Base-by-base conservation (phyloP, 2,797 vertebrate species). In the Eurystomus glaucurus region DNA sequence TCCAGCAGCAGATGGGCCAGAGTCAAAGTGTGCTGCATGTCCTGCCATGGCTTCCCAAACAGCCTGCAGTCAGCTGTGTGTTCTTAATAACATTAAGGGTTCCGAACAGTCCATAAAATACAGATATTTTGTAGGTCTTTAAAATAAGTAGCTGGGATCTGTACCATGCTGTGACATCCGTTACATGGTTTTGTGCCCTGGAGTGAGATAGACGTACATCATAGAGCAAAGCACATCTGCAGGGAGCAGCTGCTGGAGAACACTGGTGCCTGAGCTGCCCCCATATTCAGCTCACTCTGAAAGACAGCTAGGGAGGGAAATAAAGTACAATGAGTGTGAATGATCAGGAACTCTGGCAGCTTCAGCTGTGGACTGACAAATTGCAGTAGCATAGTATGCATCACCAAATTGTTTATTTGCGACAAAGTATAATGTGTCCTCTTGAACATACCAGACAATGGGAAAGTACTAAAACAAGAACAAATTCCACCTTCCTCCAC, bases 341-440 rank as follows among this genome's bases (percentile, higher is more conserved):
- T 5, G 5, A 4, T 3, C 52, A 54, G 64, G 54, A 33, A 19
- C 28, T 69, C 21, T 65, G 64, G 43, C 35, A 90, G 41, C 11
- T 71, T 77, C 76, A 66, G 33, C 48, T 70, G 37, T 43, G 37
- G 31, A 18, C 9, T 55, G n/a, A 10, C 69, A 75, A 23, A 26
- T 0, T 46, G n/a, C 22, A 28, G 11, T 31, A 46, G 28, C 6
- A 6, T 10, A 35, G 48, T 13, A 4, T 45, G 22, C 9, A 2
- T 35, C 51, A 62, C 18, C 46, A 71, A 19, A 25, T 2, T 50
- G 7, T 1, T 50, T 55, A 17, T 80, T 23, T 64, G 7, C 4
- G 51, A 77, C 43, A 55, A 70, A 75, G 28, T 31, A 2, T 3
- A 29, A 7, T 10, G 16, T 54, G 19, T 43, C 23, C 16, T 82